Evolutionary conservation across 2,797 vertebrate genomes (phyloP), one percentile per base, ranked within the genome.

Genomic region (Characodon lateralis): DNA sequence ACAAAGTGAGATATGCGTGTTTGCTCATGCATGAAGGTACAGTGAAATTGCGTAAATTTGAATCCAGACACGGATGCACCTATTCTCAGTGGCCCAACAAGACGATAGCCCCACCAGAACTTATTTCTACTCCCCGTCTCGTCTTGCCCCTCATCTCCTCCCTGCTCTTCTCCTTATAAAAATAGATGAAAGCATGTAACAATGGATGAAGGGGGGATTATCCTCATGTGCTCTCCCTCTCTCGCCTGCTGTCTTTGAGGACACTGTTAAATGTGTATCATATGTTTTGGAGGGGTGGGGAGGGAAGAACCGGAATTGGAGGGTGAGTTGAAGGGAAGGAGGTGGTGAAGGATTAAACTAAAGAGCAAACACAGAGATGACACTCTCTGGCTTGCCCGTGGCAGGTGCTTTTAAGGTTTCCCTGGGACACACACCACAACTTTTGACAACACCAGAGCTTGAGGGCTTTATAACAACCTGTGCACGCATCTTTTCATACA

Each of bases 121-220:
- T 83, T 88, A 89, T 89, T 84, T 89, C 91, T 86, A 82, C 87
- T 78, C 78, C 73, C 58, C 56, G 26, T 53, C 14, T 81, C 26
- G 53, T 73, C 72, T 53, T 71, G 22, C 56, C 5, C 73, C 79
- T 61, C 31, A 72, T 22, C 71, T 55, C 71, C n/a, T 26, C 71
- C 72, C 66, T 20, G 72, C 68, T 78, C 80, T 82, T 81, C 74
- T 83, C 78, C 80, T 87, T 85, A 87, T 92, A 93, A 92, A 94
- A 93, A 94, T 93, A 93, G 91, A 93, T 93, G 88, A 93, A 94
- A 93, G 90, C 77, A 1, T 77, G 75, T 82, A 91, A 93, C 92
- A 92, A 89, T 87, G 84, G 80, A 84, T 78, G 88, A 79, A 71
- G n/a, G 85, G 89, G 85, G 89, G 88, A 86, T 92, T 83, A 91